Conservation (phyloP, 2,797 vertebrate genomes). For the Aphelocoma californica region DNA sequence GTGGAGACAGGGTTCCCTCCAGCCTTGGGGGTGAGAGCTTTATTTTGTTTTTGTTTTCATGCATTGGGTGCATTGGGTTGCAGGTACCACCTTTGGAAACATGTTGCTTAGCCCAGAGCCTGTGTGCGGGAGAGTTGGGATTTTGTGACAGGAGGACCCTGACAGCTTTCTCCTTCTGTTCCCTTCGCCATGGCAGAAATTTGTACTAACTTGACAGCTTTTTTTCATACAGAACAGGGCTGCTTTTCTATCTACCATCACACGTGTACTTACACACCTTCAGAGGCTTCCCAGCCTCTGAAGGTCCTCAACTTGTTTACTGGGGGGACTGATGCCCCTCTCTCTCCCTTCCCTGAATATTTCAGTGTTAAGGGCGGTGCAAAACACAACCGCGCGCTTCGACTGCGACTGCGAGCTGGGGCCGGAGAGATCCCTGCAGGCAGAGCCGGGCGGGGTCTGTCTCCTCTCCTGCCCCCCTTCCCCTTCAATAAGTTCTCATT, state of each 20-base stretch:
- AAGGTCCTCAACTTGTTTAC: constrained; percentile 65
- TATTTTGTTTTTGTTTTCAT: constrained; percentile 18
- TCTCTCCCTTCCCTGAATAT: constrained; percentile 30
- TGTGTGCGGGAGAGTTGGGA: constrained; percentile 3
- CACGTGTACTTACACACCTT: constrained; percentile 64
- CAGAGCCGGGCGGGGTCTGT: neutral
- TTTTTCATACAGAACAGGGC: constrained; percentile 65
- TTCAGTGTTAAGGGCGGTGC: constrained; percentile 62
- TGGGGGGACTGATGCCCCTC: constrained; percentile 7
- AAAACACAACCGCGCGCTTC: constrained; percentile 1
- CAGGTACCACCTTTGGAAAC: constrained; percentile 13
- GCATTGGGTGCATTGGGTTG: neutral
- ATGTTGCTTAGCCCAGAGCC: constrained; percentile 44
- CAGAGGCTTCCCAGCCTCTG: neutral
- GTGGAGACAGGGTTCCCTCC: neutral
- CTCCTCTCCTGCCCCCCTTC: neutral
- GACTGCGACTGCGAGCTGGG: neutral
- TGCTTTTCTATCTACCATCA: constrained; percentile 72
- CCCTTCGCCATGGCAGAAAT: constrained; percentile 52
- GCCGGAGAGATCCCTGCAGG: neutral
- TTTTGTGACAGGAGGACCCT: constrained; percentile 11
- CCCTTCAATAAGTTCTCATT: constrained; percentile 39
- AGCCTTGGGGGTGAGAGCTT: neutral
- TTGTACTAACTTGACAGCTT: constrained; percentile 61
- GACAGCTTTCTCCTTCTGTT: constrained; percentile 48